Evolutionary conservation across 2,797 vertebrate genomes (phyloP), one percentile per base, ranked within the genome.

Genomic region (Spinus pinus): DNA sequence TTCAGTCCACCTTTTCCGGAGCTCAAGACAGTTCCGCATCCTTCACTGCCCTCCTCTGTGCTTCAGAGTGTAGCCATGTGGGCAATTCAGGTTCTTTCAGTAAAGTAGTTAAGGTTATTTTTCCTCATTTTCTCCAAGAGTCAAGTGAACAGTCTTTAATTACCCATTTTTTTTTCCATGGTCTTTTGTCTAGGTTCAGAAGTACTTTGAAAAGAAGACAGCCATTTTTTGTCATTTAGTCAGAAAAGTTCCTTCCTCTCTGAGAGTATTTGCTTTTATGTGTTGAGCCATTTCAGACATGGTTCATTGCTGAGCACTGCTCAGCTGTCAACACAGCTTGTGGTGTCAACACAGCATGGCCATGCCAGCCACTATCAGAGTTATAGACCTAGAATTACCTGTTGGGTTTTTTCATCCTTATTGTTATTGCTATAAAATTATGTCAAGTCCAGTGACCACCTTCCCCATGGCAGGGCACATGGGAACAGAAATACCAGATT

Each of bases 1-100:
- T 61, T 83, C 87, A 85, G 67, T 82, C 73, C 89, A 81, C 88
- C 74, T 95, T 95, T 96, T 95, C 74, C 60, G 41, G 93, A 96
- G 79, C 81, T 75, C 61, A 58, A 64, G 67, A 78, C 79, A 72
- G 75, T 88, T 95, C 81, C 71, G 92, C 30, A 88, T 93, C 88
- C 81, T 95, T 94, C 66, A 67, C 41, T 87, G 51, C 66, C 66
- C 42, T 91, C 58, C 90, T 89, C 84, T 85, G 62, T 47, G 31
- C 54, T 91, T 94, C 65, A 84, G 65, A 80, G 77, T 56, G 56
- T 46, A 84, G 51, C 62, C 41, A 6, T 93, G 87, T 69, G 83
- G 49, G 47, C 33, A 30, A 30, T 88, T 80, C 54, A 61, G 20
- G 35, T 62, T 73, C 70, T 61, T 88, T 85, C 58, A 83, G 47